phyloP scores from a whole-genome alignment of 53 echinoderm and acorn worm species.

The Temnopleurus reevesii region DNA sequence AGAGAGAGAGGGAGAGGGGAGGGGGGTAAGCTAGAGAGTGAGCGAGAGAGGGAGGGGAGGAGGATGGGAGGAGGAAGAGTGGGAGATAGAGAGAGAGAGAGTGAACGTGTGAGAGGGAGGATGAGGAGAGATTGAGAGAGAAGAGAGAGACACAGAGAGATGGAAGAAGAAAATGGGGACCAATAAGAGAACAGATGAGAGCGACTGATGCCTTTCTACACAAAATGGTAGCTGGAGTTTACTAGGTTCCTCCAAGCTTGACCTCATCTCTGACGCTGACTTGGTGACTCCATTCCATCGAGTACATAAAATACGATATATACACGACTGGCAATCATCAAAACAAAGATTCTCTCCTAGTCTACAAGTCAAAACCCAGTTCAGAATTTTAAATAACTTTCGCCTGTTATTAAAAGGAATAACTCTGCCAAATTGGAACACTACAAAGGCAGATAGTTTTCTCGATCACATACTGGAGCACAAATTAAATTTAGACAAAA shows the following conservation, averaged over 20 bases:
- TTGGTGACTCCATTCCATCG: background rate
- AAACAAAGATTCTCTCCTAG: too few species aligned
- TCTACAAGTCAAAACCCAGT: too few species aligned
- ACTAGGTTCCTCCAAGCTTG: conserved; percentile 26
- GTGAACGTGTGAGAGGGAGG: background rate
- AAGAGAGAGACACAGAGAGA: background rate
- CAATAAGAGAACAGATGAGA: background rate
- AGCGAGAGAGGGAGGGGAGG: background rate
- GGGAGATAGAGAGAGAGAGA: background rate
- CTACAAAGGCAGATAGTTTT: too few species aligned
- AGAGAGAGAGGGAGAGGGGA: too few species aligned
- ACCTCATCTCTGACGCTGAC: background rate
- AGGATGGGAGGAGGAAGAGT: background rate
- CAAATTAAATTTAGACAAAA: too few species aligned
- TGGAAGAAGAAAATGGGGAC: background rate
- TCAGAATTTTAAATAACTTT: too few species aligned
- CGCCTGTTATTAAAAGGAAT: too few species aligned
- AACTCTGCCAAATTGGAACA: too few species aligned
- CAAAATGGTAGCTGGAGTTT: too few species aligned
- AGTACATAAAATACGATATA: conserved; percentile 13
- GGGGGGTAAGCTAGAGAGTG: background rate
- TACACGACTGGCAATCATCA: background rate
- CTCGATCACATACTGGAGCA: too few species aligned
- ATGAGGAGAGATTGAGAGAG: background rate
- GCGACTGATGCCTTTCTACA: background rate